Conservation (phyloP, 2,888 invertebrate genomes). For the Scaeva pyrastri region DNA sequence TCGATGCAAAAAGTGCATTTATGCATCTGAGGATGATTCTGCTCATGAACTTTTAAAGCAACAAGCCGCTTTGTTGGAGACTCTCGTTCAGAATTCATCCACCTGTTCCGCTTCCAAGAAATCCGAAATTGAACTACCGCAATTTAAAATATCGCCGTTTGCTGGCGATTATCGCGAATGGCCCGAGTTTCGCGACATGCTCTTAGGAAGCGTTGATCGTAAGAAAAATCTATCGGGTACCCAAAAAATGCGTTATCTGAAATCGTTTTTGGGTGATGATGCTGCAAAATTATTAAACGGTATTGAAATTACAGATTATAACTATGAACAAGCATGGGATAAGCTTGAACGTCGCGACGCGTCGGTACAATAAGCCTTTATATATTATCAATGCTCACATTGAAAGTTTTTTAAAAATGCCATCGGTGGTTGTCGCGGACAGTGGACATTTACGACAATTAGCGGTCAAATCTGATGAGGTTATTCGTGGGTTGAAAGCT, state of each 20-base stretch:
- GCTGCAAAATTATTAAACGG: conserved; percentile 16
- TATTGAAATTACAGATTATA: conserved; percentile 15
- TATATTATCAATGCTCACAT: conserved; percentile 6
- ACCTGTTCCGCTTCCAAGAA: not conserved
- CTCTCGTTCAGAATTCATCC: too few relatives aligned
- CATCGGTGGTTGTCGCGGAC: not conserved
- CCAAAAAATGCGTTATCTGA: conserved; percentile 9
- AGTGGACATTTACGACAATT: conserved; percentile 5
- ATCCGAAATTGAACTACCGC: not conserved
- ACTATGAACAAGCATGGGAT: conserved; percentile 22
- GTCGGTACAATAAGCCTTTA: not conserved
- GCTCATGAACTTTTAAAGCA: too few relatives aligned
- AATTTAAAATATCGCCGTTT: conserved; percentile 6
- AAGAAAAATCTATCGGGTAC: not conserved
- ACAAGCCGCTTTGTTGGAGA: too few relatives aligned
- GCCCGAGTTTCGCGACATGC: conserved; percentile 1
- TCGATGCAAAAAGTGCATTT: conserved; percentile 43
- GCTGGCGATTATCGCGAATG: not conserved
- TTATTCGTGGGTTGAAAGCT: conserved; percentile 14
- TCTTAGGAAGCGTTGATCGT: not conserved
- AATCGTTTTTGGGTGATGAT: conserved; percentile 7
- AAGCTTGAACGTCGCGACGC: not conserved
- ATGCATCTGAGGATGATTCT: too few relatives aligned
- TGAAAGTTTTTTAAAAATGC: conserved; percentile 7
- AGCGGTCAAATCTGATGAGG: conserved; percentile 19